Percentiles rank a stretch among this genome's conserved stretches.
These are phyloP conservation scores for Macropis europaea DNA, from an alignment of 2,888 invertebrate genomes.

Conservation along the genomic window DNA sequence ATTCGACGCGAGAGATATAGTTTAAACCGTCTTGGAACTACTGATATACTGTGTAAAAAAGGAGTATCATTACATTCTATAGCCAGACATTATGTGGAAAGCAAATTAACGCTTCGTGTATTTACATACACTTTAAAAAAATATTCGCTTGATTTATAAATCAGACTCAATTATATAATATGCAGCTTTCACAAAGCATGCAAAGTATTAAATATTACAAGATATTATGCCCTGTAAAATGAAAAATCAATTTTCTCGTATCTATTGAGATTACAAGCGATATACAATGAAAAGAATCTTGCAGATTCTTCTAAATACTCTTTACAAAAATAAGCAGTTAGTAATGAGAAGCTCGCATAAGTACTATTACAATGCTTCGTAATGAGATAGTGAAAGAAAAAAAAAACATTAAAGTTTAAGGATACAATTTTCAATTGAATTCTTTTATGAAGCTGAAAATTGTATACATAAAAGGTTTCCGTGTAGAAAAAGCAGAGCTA, in stretches of 20 bases:
- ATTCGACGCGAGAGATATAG: neutral
- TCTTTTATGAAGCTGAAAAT: slow-evolving; percentile 22
- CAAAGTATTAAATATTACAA: slow-evolving; percentile 23
- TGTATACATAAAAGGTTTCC: slow-evolving; percentile 18
- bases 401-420: slow-evolving; percentile 17
- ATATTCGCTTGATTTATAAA: slow-evolving; percentile 14
- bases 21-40: neutral
- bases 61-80: neutral
- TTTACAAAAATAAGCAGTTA: slow-evolving; percentile 35
- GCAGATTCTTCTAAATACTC: slow-evolving; percentile 10
- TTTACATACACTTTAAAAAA: slow-evolving; percentile 18
- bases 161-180: slow-evolving; percentile 24
- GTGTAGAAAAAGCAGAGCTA: slow-evolving; percentile 49
- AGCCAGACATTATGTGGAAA: slow-evolving; percentile 51
- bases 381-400: slow-evolving; percentile 17
- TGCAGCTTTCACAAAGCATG: slow-evolving; percentile 23
- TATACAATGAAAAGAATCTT: neutral
- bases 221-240: slow-evolving; percentile 25
- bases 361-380: slow-evolving; percentile 35
- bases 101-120: slow-evolving; percentile 43
- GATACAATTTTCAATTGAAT: slow-evolving; percentile 18
- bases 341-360: slow-evolving; percentile 34
- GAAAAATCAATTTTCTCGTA: slow-evolving; percentile 10
- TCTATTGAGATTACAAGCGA: slow-evolving; percentile 6
- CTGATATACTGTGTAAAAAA: neutral